Percentiles rank a stretch among this genome's conserved stretches.
Evolutionary conservation across 2,797 vertebrate genomes (phyloP).

Genomic region (Myripristis murdjan): DNA sequence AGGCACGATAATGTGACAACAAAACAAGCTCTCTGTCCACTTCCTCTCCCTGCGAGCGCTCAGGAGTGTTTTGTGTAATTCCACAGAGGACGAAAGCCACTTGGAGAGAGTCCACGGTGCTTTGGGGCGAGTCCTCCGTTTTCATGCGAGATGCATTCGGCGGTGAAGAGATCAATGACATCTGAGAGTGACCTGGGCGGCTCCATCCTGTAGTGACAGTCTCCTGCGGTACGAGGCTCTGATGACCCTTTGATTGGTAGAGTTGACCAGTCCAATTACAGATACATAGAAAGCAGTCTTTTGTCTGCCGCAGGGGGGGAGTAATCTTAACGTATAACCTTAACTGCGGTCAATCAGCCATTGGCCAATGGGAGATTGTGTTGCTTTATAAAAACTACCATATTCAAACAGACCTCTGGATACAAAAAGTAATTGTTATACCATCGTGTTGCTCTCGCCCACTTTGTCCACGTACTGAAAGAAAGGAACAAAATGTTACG

Average conservation of each 20-base stretch:
- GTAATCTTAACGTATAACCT: slow-evolving; percentile 37
- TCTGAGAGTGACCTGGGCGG: slow-evolving; percentile 71
- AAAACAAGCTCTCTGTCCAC: slow-evolving; percentile 25
- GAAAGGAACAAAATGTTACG: slow-evolving; percentile 47
- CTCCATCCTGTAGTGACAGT: slow-evolving; percentile 81
- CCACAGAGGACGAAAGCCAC: slow-evolving; percentile 31
- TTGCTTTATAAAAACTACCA: slow-evolving; percentile 78
- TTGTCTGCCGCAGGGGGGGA: slow-evolving; percentile 48
- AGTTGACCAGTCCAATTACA: slow-evolving; percentile 37
- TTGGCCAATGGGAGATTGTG: slow-evolving; percentile 44
- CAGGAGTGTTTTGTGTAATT: slow-evolving; percentile 20
- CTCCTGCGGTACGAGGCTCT: slow-evolving; percentile 19
- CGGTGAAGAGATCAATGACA: slow-evolving; percentile 17
- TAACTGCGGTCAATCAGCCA: slow-evolving; percentile 41
- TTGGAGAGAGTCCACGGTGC: slow-evolving; percentile 20
- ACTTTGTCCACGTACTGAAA: slow-evolving; percentile 95
- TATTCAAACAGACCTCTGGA: slow-evolving; percentile 75
- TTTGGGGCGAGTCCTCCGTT: slow-evolving; percentile 33
- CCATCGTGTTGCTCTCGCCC: slow-evolving; percentile 98
- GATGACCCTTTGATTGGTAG: slow-evolving; percentile 43
- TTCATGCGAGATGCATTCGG: slow-evolving; percentile 28
- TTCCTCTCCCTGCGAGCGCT: slow-evolving; percentile 2
- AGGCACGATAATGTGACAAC: slow-evolving; percentile 59
- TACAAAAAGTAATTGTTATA: slow-evolving; percentile 88
- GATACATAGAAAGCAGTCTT: slow-evolving; percentile 54